These are phyloP conservation scores for Mellivora capensis DNA, from an alignment of 2,113 vertebrate species.

Conservation along the genomic window DNA sequence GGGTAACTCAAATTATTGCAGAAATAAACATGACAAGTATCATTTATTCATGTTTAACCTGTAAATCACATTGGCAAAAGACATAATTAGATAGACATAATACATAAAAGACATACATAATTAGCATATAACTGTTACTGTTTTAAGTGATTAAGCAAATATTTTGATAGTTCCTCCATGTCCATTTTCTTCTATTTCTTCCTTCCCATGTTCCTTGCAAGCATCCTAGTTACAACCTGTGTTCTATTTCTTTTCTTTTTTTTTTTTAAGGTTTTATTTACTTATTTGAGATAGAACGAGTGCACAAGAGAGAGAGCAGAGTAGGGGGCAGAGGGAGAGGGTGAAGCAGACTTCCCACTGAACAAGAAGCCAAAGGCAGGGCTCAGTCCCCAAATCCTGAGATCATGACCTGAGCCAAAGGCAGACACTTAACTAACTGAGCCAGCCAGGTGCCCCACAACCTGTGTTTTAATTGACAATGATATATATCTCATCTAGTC, in stretches of 20 bases:
- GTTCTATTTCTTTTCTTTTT: not conserved
- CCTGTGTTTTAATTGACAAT: not conserved
- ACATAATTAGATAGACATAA: no score
- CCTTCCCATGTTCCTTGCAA: not conserved
- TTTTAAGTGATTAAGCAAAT: not conserved
- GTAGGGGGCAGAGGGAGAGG: not conserved
- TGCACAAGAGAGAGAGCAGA: fast-evolving
- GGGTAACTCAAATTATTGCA: not conserved
- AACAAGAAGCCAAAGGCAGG: not conserved
- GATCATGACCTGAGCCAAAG: not conserved
- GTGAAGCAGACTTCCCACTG: not conserved
- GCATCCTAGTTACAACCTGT: not conserved
- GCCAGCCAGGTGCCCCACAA: not conserved
- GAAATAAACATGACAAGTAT: not conserved
- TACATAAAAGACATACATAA: no score
- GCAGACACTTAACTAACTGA: not conserved
- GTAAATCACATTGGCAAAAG: not conserved
- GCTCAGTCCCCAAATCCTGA: not conserved
- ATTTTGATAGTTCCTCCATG: not conserved
- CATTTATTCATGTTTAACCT: not conserved
- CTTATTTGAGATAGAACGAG: not conserved
- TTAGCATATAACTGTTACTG: not conserved
- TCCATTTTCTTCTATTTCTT: not conserved
- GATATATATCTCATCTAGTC: not conserved
- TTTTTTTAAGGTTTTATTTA: not conserved